Evolutionary conservation across 2,797 vertebrate species (phyloP), one percentile per base, ranked within the genome.

Genomic region (Acipenser transmontanus): DNA sequence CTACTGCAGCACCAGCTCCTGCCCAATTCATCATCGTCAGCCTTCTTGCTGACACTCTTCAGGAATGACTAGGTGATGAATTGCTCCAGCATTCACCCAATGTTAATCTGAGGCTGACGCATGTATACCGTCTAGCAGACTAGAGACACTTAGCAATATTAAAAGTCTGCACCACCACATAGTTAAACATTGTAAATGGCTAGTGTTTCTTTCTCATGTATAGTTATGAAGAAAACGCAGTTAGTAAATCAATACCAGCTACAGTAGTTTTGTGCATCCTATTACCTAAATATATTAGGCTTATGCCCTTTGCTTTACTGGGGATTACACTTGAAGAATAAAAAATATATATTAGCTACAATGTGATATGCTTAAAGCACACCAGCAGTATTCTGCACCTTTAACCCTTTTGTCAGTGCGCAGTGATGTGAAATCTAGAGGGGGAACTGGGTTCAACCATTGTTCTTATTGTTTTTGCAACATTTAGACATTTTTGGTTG

Each of bases 31-130:
- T 77, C 75, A 73, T 17, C 70, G n/a, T 66, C 79, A 74, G 72
- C 76, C 68, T 78, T 76, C 71, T 73, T 72, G 71, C 76, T 79
- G 75, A 80, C 80, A 80, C 65, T 81, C 74, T 66, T 80, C 73
- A 64, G 68, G 72, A 70, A 66, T 74, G 75, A 74, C 72, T 12
- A 0, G 57, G 64, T 85, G 75, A 86, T 76, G 65, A 80, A 81
- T 74, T 73, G 76, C 72, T 72, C 70, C 66, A 66, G 73, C 78
- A 75, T 66, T 79, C 73, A 72, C 66, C 70, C 71, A 13, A 73
- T 69, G 69, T 72, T 79, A 75, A 85, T 76, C 73, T 47, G 0
- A 79, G 71, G 71, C 66, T 73, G 73, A 78, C 0, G 54, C 69
- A 80, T 71, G 69, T 59, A 52, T 73, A 74, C 14, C 68, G 71